phyloP scores from a whole-genome alignment of 2,888 invertebrate species.

The Clunio marinus region DNA sequence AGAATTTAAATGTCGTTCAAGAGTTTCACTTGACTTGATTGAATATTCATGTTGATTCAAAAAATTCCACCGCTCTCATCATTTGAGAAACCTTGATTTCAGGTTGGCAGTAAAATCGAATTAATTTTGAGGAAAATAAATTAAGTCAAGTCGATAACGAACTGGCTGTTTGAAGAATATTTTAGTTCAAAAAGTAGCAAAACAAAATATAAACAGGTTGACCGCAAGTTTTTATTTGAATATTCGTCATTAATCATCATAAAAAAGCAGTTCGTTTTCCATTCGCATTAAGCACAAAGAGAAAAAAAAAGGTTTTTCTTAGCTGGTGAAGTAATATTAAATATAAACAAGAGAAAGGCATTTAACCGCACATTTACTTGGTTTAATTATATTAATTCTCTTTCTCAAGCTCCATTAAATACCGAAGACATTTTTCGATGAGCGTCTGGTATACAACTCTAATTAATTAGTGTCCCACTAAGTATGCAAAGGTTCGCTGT shows the following conservation, averaged over 20 bases:
- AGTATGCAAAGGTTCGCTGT: neutral
- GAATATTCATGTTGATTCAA: conserved; percentile 24
- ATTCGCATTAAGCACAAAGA: neutral
- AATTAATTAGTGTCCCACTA: conserved; percentile 13
- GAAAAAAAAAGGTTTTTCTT: no score
- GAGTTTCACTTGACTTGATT: conserved; percentile 15
- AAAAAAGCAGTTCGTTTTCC: neutral
- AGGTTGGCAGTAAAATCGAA: neutral
- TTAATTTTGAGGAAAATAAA: conserved; percentile 23
- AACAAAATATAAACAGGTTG: conserved; percentile 7
- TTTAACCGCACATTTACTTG: conserved; percentile 10
- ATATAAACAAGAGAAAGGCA: no score
- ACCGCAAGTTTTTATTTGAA: conserved; percentile 22
- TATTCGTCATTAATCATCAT: conserved; percentile 19
- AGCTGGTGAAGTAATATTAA: no score
- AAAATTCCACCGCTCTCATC: neutral
- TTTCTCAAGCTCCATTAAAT: conserved; percentile 24
- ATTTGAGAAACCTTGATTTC: conserved; percentile 4
- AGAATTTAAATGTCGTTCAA: neutral
- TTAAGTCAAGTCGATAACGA: conserved; percentile 23
- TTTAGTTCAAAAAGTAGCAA: neutral
- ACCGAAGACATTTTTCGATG: conserved; percentile 3
- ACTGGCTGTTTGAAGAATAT: neutral
- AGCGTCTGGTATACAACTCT: conserved; percentile 15
- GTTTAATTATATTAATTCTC: conserved; percentile 14